Percentiles rank a stretch among this genome's conserved stretches.
Evolutionary conservation across 2,113 vertebrate genomes (phyloP).

Genomic region (Seriola dumerili): DNA sequence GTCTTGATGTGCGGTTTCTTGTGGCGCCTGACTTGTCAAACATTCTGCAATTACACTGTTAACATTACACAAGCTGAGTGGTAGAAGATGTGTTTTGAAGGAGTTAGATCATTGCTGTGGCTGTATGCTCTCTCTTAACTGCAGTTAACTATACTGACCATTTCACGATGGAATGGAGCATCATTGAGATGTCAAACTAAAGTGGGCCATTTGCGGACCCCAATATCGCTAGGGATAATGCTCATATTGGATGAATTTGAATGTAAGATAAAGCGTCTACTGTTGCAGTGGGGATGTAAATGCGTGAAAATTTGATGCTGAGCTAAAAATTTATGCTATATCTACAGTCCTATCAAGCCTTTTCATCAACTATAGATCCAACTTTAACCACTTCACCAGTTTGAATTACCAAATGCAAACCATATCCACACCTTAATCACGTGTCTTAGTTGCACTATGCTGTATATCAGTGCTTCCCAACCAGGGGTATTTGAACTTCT

Average conservation of each 20-base stretch:
- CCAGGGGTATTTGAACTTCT: too few relatives aligned
- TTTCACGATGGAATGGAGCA: neutral
- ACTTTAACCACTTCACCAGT: too few relatives aligned
- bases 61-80: neutral
- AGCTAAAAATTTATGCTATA: too few relatives aligned
- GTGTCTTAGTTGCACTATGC: too few relatives aligned
- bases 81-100: neutral
- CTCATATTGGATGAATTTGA: too few relatives aligned
- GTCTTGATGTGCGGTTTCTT: neutral
- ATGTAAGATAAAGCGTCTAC: too few relatives aligned
- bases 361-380: too few relatives aligned
- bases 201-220: neutral
- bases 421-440: too few relatives aligned
- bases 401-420: too few relatives aligned
- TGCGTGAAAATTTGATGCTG: too few relatives aligned
- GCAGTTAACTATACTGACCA: neutral
- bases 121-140: neutral
- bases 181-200: neutral
- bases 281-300: too few relatives aligned
- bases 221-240: neutral
- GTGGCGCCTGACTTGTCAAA: neutral
- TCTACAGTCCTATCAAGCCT: too few relatives aligned
- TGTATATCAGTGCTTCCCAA: neutral
- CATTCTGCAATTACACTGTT: neutral
- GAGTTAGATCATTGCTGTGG: neutral